A percentile compares a stretch with the other conserved stretches of the same genome.
phyloP scores from a whole-genome alignment of 2,888 invertebrate genomes.

The Campoletis raptor region DNA sequence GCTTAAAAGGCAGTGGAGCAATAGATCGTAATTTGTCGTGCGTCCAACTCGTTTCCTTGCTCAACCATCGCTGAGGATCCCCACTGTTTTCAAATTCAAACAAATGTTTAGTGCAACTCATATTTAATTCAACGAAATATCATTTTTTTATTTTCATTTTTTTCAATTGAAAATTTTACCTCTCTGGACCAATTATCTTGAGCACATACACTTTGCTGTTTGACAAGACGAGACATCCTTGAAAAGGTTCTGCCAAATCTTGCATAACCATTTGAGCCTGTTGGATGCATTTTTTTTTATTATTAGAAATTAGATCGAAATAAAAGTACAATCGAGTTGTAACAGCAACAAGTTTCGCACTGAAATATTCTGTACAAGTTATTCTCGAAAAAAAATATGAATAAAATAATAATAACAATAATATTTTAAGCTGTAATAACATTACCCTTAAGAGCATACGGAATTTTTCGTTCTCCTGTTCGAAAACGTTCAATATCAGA shows the following conservation, averaged over 20 bases:
- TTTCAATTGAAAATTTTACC: constrained; percentile 73
- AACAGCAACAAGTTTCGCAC: neutral
- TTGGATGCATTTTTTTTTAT: constrained; percentile 10
- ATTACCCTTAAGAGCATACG: constrained; percentile 86
- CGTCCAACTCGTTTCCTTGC: constrained; percentile 85
- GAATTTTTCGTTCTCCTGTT: constrained; percentile 86
- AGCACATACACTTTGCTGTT: constrained; percentile 86
- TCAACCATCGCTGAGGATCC: constrained; percentile 86
- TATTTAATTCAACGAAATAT: neutral
- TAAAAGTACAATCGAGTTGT: neutral
- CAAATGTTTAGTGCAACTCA: neutral
- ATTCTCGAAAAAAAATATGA: neutral
- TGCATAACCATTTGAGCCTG: constrained; percentile 84
- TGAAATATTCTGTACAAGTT: neutral
- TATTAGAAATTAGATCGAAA: neutral
- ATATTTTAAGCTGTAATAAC: constrained; percentile 1
- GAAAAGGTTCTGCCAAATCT: constrained; percentile 78
- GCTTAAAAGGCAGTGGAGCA: constrained; percentile 86
- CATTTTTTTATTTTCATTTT: constrained; percentile 26
- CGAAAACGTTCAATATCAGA: constrained; percentile 86
- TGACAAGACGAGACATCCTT: constrained; percentile 86
- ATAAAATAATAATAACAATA: no score
- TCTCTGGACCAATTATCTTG: constrained; percentile 85
- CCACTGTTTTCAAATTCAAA: constrained; percentile 80
- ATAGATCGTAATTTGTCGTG: constrained; percentile 85